phyloP scores from a whole-genome alignment of 2,113 vertebrate genomes.

The Synodontis membranacea region DNA sequence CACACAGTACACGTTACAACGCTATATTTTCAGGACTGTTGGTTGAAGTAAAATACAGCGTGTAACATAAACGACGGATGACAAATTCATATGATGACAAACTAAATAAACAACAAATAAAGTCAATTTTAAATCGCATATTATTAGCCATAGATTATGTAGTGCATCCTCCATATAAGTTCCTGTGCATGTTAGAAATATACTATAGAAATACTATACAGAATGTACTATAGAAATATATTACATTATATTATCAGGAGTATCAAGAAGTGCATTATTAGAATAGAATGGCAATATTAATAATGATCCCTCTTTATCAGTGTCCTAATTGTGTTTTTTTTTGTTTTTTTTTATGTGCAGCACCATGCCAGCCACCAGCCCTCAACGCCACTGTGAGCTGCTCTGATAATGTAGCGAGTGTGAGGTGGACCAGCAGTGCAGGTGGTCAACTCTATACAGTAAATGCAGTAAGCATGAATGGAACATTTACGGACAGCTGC shows the following conservation, averaged over 20 bases:
- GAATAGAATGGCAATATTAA: too few relatives aligned
- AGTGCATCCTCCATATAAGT: too few relatives aligned
- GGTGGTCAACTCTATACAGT: conserved; percentile 66
- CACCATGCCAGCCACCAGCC: conserved; percentile 65
- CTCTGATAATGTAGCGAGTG: conserved; percentile 63
- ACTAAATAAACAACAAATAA: background rate
- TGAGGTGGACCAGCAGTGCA: conserved; percentile 62
- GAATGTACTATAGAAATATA: background rate
- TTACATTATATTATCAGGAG: background rate
- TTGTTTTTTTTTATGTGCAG: conserved; percentile 54
- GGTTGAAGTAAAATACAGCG: background rate
- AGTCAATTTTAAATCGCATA: background rate
- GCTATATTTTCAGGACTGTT: background rate
- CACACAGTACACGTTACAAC: background rate
- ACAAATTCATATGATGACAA: background rate
- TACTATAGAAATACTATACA: background rate
- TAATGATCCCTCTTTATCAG: background rate
- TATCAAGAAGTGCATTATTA: background rate
- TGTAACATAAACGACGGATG: background rate
- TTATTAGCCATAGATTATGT: too few relatives aligned
- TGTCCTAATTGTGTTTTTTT: background rate
- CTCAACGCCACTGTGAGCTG: conserved; percentile 65
- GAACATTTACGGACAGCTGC: conserved; percentile 60
- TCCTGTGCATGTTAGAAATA: background rate
- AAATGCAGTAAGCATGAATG: conserved; percentile 53